phyloP scores from a whole-genome alignment of 2,888 invertebrate species.

The Clostera curtula region DNA sequence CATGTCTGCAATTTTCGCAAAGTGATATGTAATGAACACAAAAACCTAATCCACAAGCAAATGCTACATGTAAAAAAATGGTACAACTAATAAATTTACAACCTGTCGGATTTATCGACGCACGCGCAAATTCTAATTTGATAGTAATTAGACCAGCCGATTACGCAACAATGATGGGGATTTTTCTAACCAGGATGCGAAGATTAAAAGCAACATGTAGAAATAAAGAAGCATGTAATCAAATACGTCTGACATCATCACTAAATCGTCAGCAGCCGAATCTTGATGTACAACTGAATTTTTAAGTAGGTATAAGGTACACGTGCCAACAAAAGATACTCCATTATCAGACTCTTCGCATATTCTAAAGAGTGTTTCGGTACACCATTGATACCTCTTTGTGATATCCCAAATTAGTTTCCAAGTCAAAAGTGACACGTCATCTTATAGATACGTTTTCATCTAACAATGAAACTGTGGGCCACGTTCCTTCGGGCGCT shows the following conservation, averaged over 20 bases:
- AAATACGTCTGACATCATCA: slow-evolving; percentile 3
- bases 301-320: slow-evolving; percentile 34
- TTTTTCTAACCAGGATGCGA: slow-evolving; percentile 1
- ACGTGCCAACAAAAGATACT: slow-evolving; percentile 52
- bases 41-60: too few relatives aligned
- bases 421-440: slow-evolving; percentile 61
- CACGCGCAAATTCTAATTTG: too few relatives aligned
- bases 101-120: too few relatives aligned
- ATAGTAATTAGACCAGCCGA: slow-evolving; percentile 17
- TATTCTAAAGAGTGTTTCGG: slow-evolving; percentile 64
- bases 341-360: slow-evolving; percentile 51
- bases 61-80: too few relatives aligned
- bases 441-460: slow-evolving; percentile 68
- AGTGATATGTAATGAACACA: too few relatives aligned
- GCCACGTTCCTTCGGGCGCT: slow-evolving; percentile 65
- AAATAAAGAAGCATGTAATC: slow-evolving; percentile 15
- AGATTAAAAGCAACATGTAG: not conserved
- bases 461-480: slow-evolving; percentile 61
- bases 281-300: slow-evolving; percentile 11
- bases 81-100: too few relatives aligned
- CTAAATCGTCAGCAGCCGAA: not conserved
- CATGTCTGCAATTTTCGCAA: too few relatives aligned
- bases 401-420: slow-evolving; percentile 74
- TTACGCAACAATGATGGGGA: not conserved
- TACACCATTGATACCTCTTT: slow-evolving; percentile 64